These are phyloP conservation scores for Mythimna ferrago DNA, from an alignment of 2,888 invertebrate species.

Conservation along the genomic window DNA sequence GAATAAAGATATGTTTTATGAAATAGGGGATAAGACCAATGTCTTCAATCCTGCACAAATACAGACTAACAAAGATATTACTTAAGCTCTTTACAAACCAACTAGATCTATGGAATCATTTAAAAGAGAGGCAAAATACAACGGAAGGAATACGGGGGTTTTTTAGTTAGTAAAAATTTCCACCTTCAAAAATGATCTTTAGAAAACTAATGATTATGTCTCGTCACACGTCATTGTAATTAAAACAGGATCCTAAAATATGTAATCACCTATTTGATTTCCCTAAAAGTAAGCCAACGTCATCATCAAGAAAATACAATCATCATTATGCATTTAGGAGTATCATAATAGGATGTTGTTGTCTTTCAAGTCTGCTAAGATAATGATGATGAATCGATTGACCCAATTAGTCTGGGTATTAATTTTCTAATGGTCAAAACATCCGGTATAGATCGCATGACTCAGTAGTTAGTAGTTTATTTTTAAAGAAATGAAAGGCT, in stretches of 20 bases:
- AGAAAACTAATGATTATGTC: background rate
- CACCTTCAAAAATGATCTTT: too few relatives aligned
- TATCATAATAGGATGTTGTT: conserved; percentile 17
- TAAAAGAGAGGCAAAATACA: too few relatives aligned
- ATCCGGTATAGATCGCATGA: conserved; percentile 23
- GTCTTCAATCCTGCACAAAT: too few relatives aligned
- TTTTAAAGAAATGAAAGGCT: too few relatives aligned
- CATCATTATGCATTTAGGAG: conserved; percentile 26
- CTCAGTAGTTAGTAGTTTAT: background rate
- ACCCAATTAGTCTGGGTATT: conserved; percentile 28
- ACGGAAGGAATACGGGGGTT: too few relatives aligned
- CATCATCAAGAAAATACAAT: background rate
- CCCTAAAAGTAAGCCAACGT: background rate
- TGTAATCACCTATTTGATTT: conserved; percentile 1
- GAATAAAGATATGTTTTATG: too few relatives aligned
- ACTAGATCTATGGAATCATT: too few relatives aligned
- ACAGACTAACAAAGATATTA: too few relatives aligned
- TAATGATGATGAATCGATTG: conserved; percentile 19
- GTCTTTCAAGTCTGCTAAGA: conserved; percentile 1
- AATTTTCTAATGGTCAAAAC: conserved; percentile 21
- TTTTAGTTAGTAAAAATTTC: too few relatives aligned
- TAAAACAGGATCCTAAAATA: conserved; percentile 2
- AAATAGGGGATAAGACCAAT: too few relatives aligned
- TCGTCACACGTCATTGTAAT: background rate
- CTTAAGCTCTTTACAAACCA: too few relatives aligned